Evolutionary conservation across 2,113 vertebrate genomes (phyloP), one percentile per base, ranked within the genome.

Genomic region (Vireo altiloquus): DNA sequence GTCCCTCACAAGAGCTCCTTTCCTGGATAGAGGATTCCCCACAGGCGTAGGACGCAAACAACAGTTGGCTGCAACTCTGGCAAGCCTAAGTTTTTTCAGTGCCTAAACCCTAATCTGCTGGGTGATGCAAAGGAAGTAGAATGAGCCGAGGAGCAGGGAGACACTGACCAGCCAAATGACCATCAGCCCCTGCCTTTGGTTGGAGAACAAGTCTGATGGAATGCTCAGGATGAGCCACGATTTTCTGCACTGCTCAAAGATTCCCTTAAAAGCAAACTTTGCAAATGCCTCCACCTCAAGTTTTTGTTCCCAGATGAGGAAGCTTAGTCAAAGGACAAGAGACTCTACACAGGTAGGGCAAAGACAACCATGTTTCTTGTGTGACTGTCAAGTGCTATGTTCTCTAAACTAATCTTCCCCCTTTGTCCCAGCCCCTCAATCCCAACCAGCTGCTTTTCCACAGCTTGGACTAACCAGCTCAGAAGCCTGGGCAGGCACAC

Each of bases 131-230:
- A 57, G 47, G 31, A 59, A 27, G 24, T 4, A 40, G 81, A 37
- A 30, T 5, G 11, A 85, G 37, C 33, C 0, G 0, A 53, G 31
- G 54, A 44, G 11, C 44, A 59, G 35, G 21, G 59, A 72, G 54
- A 54, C 39, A 47, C 13, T 13, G 44, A 49, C 21, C 13, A 12
- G 22, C 22, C 49, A 9, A 63, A 18, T 17, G 39, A 30, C 25
- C 40, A 50, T 10, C 54, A 64, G 54, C 17, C 16, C 14, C 22
- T 33, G 14, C 40, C 40, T 40, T 11, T 50, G 76, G 14, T 1
- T 33, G 60, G 46, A 61, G 39, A 44, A 42, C 19, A 64, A 54
- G 10, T 47, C 53, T 69, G 49, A 23, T 6, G 2, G 25, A 70
- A 15, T 7, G n/a, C 37, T 57, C 61, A n/a, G 33, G 33, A 46